Conservation (phyloP, 2,888 invertebrate genomes). For the Sclerodermus sp. region DNA sequence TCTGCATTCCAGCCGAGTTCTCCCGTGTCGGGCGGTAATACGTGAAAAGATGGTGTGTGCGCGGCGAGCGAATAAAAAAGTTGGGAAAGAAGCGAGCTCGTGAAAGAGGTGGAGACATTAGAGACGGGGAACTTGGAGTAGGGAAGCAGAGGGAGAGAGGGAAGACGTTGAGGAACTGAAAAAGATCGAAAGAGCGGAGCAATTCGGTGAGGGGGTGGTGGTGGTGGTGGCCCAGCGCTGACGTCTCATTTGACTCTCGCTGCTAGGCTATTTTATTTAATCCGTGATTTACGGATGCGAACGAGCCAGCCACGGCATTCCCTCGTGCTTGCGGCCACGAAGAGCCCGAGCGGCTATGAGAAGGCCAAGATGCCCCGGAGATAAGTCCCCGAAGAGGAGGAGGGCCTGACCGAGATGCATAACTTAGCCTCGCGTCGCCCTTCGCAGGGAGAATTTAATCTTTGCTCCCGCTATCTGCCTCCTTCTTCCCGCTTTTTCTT, state of each 20-base stretch:
- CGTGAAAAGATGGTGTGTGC: too few species aligned
- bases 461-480: conserved; percentile 24
- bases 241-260: conserved; percentile 46
- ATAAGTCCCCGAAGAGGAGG: conserved; percentile 40
- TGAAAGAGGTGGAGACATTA: too few species aligned
- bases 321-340: conserved; percentile 21
- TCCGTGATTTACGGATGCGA: conserved; percentile 47
- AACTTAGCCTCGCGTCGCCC: conserved; percentile 41
- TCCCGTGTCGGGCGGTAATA: too few species aligned
- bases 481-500: conserved; percentile 1
- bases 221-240: conserved; percentile 19
- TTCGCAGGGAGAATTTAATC: conserved; percentile 45
- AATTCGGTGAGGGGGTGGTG: neutral
- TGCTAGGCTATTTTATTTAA: conserved; percentile 46
- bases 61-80: too few species aligned
- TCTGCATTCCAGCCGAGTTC: too few species aligned
- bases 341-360: conserved; percentile 12
- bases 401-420: conserved; percentile 47
- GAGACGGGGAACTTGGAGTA: too few species aligned
- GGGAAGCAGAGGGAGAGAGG: too few species aligned
- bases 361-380: conserved; percentile 41
- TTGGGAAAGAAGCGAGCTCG: too few species aligned
- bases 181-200: neutral
- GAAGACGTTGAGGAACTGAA: neutral
- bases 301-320: conserved; percentile 29